Percentiles rank a stretch among this genome's conserved stretches.
Conservation (phyloP, 2,113 vertebrate genomes). For the Datnioides undecimradiatus region DNA sequence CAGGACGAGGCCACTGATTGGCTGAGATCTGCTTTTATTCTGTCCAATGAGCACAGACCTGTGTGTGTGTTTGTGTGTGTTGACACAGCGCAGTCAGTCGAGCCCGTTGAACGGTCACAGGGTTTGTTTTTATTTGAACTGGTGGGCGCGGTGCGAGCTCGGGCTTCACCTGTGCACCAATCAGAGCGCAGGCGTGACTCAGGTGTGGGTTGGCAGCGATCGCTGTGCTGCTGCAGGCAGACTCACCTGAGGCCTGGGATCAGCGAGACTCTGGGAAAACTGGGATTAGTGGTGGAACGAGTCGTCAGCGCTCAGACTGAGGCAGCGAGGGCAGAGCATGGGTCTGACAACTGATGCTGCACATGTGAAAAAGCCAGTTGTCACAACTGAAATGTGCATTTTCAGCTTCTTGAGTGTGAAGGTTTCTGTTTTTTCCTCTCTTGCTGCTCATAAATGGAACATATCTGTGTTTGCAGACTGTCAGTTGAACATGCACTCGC, state of each 20-base stretch:
- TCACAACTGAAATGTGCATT: no score
- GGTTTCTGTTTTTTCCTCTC: no score
- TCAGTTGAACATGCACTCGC: no score
- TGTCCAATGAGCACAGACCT: constrained; percentile 11
- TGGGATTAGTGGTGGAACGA: background rate
- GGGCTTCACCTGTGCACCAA: constrained; percentile 50
- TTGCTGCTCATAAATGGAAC: no score
- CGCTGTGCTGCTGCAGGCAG: background rate
- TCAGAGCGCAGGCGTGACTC: constrained; percentile 45
- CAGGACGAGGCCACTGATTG: constrained; percentile 41
- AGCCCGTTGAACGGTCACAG: constrained; percentile 8
- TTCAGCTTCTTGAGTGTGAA: no score
- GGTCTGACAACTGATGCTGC: background rate
- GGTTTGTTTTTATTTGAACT: constrained; percentile 73
- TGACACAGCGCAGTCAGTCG: constrained; percentile 43
- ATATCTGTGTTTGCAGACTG: no score
- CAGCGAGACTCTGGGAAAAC: background rate
- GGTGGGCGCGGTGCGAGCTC: constrained; percentile 29
- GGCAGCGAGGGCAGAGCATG: background rate
- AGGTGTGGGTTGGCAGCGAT: constrained; percentile 14
- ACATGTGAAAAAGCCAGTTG: no score
- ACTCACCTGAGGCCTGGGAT: background rate
- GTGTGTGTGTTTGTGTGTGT: constrained; percentile 34
- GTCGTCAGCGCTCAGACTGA: background rate
- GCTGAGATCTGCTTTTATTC: background rate